Conservation (phyloP, 2,113 vertebrate species). For the Eptatretus burgeri region DNA sequence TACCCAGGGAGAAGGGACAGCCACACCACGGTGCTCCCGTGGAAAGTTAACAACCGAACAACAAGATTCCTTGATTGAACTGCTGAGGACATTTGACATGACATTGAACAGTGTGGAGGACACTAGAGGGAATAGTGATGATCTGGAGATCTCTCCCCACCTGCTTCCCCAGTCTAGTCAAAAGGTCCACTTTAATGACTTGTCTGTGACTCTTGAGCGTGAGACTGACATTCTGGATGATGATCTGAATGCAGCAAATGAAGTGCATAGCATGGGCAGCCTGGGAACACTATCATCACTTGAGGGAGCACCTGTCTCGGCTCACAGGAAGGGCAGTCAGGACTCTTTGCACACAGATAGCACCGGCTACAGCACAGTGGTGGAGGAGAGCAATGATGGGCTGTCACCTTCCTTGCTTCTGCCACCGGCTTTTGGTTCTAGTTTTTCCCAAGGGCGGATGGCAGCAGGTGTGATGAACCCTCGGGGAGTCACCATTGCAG, state of each 20-base stretch:
- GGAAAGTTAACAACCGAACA: neutral
- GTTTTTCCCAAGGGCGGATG: no score
- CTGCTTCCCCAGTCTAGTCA: constrained; percentile 52
- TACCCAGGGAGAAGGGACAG: neutral
- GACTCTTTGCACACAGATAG: neutral
- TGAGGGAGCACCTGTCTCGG: neutral
- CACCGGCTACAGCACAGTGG: neutral
- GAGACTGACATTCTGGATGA: constrained; percentile 94
- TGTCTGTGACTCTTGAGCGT: constrained; percentile 23
- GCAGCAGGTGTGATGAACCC: no score
- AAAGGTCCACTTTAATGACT: constrained; percentile 40
- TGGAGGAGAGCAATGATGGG: neutral
- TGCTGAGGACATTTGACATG: neutral
- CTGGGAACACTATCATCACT: constrained; percentile 2
- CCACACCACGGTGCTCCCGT: neutral
- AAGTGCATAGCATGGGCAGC: neutral
- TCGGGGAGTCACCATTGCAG: no score
- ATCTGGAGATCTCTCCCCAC: constrained; percentile 24
- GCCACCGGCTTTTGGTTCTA: neutral
- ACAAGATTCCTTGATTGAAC: neutral
- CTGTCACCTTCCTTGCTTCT: neutral
- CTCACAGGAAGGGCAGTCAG: neutral
- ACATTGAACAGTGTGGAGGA: constrained; percentile 37
- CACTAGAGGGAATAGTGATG: constrained; percentile 21
- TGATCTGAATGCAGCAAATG: constrained; percentile 19